Percentiles rank a stretch among this genome's conserved stretches.
These are phyloP conservation scores for Anolis apletophallus DNA, from an alignment of 2,797 vertebrate genomes.

Conservation along the genomic window DNA sequence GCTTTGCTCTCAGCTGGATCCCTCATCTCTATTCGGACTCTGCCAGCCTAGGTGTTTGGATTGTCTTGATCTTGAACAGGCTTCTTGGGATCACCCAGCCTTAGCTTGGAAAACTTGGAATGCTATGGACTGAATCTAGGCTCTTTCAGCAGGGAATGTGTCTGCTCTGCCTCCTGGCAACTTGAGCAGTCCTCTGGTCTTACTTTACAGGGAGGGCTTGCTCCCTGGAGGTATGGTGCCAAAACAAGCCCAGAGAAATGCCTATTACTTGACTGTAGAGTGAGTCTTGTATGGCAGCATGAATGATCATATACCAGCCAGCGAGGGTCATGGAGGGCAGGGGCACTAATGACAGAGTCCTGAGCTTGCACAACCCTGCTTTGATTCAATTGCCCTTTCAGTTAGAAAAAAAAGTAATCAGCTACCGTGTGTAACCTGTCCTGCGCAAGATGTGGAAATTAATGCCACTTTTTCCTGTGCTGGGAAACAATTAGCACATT, in stretches of 20 bases:
- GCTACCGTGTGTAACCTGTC: neutral
- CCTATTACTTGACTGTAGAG: neutral
- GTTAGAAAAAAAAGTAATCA: neutral
- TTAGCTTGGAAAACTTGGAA: neutral
- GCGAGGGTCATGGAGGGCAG: neutral
- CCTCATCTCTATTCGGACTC: neutral
- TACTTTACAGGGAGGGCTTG: neutral
- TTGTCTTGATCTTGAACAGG: neutral
- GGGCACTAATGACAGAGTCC: neutral
- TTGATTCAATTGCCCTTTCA: neutral
- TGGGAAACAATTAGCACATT: slow-evolving; percentile 62
- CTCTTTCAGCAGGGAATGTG: neutral
- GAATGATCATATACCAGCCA: neutral
- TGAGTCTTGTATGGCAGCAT: neutral
- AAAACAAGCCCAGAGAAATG: neutral
- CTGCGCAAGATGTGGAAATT: neutral
- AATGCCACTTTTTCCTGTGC: slow-evolving; percentile 53
- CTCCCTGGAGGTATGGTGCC: neutral
- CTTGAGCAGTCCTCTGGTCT: neutral
- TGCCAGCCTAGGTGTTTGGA: neutral
- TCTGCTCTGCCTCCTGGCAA: neutral
- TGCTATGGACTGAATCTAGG: neutral
- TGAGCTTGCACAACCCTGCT: neutral
- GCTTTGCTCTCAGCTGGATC: neutral
- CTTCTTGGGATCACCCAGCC: neutral